Evolutionary conservation across 2,888 invertebrate genomes (phyloP).

Genomic region (Acleris cristana): DNA sequence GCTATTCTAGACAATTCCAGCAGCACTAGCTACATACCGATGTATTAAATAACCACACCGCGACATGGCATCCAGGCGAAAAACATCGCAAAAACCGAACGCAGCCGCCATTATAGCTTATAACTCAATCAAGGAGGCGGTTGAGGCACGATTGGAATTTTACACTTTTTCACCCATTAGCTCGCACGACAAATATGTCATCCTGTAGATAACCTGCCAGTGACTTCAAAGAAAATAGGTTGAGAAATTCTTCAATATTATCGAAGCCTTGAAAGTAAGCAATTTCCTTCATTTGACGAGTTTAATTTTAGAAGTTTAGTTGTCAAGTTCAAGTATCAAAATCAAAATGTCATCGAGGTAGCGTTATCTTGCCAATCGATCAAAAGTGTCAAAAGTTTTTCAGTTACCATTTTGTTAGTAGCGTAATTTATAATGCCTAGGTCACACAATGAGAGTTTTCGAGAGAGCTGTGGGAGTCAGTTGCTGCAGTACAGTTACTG

Average conservation of each 20-base stretch:
- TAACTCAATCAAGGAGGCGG: constrained; percentile 77
- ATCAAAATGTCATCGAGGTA: background rate
- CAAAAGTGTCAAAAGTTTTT: constrained; percentile 7
- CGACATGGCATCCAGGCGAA: constrained; percentile 72
- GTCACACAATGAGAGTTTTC: no score
- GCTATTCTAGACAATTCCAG: constrained; percentile 40
- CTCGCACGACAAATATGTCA: constrained; percentile 62
- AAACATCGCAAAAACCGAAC: constrained; percentile 78
- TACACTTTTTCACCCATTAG: constrained; percentile 76
- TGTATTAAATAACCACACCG: constrained; percentile 40
- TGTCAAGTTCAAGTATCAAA: no score
- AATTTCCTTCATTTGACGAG: background rate
- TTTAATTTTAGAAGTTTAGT: no score
- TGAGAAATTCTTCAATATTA: constrained; percentile 33
- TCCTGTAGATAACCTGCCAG: constrained; percentile 54
- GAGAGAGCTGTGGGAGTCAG: no score
- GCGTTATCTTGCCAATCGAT: constrained; percentile 2
- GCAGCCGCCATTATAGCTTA: constrained; percentile 80
- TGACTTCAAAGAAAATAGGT: constrained; percentile 57
- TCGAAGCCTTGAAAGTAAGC: background rate
- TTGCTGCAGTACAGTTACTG: no score
- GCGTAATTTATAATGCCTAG: background rate
- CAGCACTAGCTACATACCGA: constrained; percentile 48
- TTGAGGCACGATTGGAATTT: constrained; percentile 71
- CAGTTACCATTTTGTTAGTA: background rate